Conservation (phyloP, 1,140 invertebrate species). For the Dysdera silvatica region DNA sequence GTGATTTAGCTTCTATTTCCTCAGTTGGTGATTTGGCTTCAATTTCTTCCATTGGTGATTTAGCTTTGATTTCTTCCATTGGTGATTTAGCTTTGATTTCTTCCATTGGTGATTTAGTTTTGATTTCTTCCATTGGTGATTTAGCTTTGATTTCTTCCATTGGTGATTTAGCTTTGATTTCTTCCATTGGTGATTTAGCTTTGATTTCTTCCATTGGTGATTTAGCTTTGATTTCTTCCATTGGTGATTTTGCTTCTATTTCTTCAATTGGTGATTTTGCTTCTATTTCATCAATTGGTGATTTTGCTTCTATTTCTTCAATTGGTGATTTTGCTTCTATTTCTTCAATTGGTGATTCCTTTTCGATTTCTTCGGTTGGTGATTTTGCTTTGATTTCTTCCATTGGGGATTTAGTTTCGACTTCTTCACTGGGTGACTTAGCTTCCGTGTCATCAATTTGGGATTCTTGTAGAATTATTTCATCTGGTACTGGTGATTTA, state of each 20-base stretch:
- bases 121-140: slow-evolving; percentile 23
- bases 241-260: not conserved
- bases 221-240: not conserved
- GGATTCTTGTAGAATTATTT: too few relatives aligned
- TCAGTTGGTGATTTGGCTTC: slow-evolving; percentile 16
- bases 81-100: slow-evolving; percentile 8
- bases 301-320: not conserved
- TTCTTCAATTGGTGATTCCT: slow-evolving; percentile 1
- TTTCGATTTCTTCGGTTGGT: slow-evolving; percentile 21
- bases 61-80: slow-evolving; percentile 14
- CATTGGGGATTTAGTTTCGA: too few relatives aligned
- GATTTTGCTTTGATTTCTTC: slow-evolving; percentile 25
- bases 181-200: slow-evolving; percentile 23
- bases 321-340: slow-evolving; percentile 12
- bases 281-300: not conserved
- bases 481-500: too few relatives aligned
- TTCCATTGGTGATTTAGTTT: slow-evolving; percentile 21
- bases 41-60: slow-evolving; percentile 13
- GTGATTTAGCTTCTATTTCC: not conserved
- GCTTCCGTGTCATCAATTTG: too few relatives aligned
- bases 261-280: not conserved
- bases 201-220: slow-evolving; percentile 24
- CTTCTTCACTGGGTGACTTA: too few relatives aligned
- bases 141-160: slow-evolving; percentile 14
- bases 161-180: slow-evolving; percentile 23